A percentile compares a stretch with the other conserved stretches of the same genome.
Evolutionary conservation across 2,888 invertebrate genomes (phyloP).

Genomic region (Campoplex nolae): DNA sequence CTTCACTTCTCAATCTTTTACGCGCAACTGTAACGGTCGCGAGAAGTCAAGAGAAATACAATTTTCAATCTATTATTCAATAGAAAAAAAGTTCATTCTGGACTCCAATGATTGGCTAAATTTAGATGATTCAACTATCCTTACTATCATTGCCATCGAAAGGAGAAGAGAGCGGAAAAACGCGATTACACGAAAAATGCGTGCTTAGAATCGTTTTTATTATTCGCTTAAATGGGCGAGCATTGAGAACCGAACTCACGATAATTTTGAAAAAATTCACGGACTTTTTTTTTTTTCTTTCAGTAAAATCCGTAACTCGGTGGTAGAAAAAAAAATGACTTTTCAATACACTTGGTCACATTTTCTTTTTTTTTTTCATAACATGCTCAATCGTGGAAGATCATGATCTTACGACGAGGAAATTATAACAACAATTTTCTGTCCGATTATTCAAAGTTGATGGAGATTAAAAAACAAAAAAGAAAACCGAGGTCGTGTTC

Average conservation of each 20-base stretch:
- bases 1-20: conserved; percentile 5
- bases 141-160: background rate
- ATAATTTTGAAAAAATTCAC: conserved; percentile 7
- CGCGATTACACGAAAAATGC: background rate
- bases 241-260: conserved; percentile 50
- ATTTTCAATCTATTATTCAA: background rate
- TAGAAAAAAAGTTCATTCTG: background rate
- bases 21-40: background rate
- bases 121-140: background rate
- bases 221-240: conserved; percentile 25
- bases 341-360: background rate
- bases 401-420: conserved; percentile 8
- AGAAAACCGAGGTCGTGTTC: conserved; percentile 55
- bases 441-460: background rate
- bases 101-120: conserved; percentile 36
- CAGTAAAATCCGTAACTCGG: background rate
- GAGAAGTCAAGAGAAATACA: background rate
- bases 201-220: background rate
- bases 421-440: background rate
- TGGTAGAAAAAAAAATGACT: background rate
- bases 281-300: background rate
- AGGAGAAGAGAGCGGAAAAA: background rate
- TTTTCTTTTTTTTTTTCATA: background rate
- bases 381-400: background rate
- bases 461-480: background rate